phyloP scores from a whole-genome alignment of 2,113 vertebrate genomes.

The Halichoerus grypus region DNA sequence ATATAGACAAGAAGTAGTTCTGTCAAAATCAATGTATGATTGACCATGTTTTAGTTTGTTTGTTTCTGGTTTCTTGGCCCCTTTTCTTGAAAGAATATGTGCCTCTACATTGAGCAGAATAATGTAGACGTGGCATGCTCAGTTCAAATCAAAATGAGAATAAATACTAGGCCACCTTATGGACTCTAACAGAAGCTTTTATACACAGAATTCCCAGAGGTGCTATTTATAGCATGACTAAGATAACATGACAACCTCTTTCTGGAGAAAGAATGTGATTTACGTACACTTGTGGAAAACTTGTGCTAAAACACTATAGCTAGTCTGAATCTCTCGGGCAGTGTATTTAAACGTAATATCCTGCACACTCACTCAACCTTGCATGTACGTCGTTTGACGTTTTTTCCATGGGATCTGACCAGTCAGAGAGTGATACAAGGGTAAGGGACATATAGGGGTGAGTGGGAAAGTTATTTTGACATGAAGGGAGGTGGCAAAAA shows the following conservation, averaged over 20 bases:
- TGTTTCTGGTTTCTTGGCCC: not conserved
- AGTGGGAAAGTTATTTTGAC: not conserved
- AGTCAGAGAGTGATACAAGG: not conserved
- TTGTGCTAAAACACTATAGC: not conserved
- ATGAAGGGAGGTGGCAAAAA: not conserved
- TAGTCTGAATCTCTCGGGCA: not conserved
- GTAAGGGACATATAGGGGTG: not conserved
- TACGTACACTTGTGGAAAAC: not conserved
- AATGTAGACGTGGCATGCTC: not conserved
- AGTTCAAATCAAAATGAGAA: slow-evolving; percentile 39
- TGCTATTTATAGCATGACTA: not conserved
- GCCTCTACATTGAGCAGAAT: not conserved
- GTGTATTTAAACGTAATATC: not conserved
- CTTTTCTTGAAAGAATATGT: not conserved
- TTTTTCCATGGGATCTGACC: not conserved
- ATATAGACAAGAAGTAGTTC: not conserved
- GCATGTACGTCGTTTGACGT: not conserved
- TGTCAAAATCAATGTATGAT: not conserved
- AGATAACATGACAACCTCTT: not conserved
- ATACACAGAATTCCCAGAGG: not conserved
- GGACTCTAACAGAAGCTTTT: not conserved
- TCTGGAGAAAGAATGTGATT: slow-evolving; percentile 11
- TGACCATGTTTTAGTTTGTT: not conserved
- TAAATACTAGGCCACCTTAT: not conserved
- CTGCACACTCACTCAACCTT: not conserved